Conservation (phyloP, 1,140 invertebrate genomes). For the Tetramorium simillimum region DNA sequence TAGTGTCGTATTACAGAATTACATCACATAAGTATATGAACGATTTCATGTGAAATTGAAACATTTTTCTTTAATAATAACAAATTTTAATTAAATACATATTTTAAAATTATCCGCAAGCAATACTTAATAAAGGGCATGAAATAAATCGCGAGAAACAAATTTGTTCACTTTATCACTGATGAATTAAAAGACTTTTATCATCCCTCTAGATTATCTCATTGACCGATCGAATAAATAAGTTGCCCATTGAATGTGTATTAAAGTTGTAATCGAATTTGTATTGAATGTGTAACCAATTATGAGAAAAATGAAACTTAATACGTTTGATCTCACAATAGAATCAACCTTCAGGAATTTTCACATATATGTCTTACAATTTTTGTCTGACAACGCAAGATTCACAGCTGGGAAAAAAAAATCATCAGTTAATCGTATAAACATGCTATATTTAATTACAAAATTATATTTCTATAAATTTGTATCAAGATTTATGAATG, state of each 20-base stretch:
- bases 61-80: not conserved
- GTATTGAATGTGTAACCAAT: no score
- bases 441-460: not conserved
- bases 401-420: not conserved
- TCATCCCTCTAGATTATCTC: not conserved
- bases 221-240: conserved; percentile 1
- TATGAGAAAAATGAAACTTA: conserved; percentile 10
- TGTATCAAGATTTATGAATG: no score
- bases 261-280: no score
- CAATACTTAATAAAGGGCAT: not conserved
- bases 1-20: not conserved
- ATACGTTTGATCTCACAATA: not conserved
- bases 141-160: not conserved
- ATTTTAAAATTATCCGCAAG: not conserved
- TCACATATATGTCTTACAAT: not conserved
- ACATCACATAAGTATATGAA: not conserved
- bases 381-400: not conserved
- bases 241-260: conserved; percentile 20
- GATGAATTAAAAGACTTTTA: conserved; percentile 30
- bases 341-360: conserved; percentile 39
- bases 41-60: not conserved
- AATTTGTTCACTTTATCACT: not conserved
- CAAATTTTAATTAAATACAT: not conserved
- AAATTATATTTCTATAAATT: conserved; percentile 48
- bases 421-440: not conserved